These are phyloP conservation scores for Lophotis ruficrista DNA, from an alignment of 2,113 vertebrate species.

Conservation along the genomic window DNA sequence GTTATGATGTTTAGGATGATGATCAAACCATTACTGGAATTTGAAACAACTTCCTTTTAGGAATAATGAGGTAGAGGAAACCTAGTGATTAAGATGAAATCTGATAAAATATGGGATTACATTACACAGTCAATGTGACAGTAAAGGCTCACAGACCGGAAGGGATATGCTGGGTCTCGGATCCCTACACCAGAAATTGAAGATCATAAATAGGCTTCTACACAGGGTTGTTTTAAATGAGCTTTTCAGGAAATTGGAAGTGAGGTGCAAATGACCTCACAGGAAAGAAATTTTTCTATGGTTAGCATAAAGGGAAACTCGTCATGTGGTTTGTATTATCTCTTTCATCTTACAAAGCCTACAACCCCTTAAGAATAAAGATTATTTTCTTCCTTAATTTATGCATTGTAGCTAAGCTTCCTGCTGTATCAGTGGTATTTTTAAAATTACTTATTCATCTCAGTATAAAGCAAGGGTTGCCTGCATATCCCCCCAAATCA, in stretches of 20 bases:
- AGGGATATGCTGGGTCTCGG: background rate
- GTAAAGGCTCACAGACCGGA: background rate
- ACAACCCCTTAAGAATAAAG: background rate
- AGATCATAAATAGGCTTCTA: background rate
- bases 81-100: constrained; percentile 12
- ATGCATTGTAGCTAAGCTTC: background rate
- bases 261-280: constrained; percentile 39
- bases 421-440: background rate
- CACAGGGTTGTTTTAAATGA: constrained; percentile 15
- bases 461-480: background rate
- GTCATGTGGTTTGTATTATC: constrained; percentile 10
- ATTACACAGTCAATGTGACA: background rate
- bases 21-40: constrained; percentile 7
- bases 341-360: constrained; percentile 17
- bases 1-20: background rate
- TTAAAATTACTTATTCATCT: background rate
- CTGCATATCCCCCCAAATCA: background rate
- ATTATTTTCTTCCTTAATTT: constrained; percentile 25
- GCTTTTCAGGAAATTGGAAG: constrained; percentile 48
- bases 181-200: constrained; percentile 7
- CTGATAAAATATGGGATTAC: constrained; percentile 34
- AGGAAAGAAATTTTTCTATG: constrained; percentile 2
- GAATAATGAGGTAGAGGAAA: constrained; percentile 26
- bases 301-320: background rate
- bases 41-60: constrained; percentile 16